Base-by-base conservation (phyloP, 2,797 vertebrate species). In the Pempheris klunzingeri region DNA sequence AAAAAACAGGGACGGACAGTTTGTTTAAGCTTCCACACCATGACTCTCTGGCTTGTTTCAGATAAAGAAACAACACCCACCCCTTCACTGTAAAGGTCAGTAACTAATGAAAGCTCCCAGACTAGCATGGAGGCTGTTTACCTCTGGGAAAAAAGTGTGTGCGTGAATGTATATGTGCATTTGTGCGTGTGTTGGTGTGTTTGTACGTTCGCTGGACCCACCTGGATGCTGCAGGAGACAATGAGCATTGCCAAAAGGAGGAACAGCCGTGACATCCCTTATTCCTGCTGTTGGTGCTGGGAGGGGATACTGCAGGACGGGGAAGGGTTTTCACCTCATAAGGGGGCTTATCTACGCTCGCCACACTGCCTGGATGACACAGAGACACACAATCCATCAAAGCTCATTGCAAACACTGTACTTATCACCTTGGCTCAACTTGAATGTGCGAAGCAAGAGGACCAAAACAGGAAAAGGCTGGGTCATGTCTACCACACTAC, bases 251-350 rank as follows among this genome's bases (percentile, higher is more conserved):
- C 91, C 88, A 93, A 85, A 88, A 96, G 92, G 64, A 96, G 87
- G 77, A 74, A 85, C 41, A 89, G 82, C 83, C 77, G 95, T 94
- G 93, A 96, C 97, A 98, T 98, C 91, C 94, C 96, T 96, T 91
- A 66, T 74, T 92, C 59, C 88, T 93, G 90, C 89, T 88, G 89
- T 79, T 76, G 92, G 68, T 82, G 87, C 78, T 81, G 87, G 84
- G 88, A 83, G 81, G 88, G 86, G 86, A 76, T 83, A 91, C 82
- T 88, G 91, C 87, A 85, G 88, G 84, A 82, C 60, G 67, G 70
- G 82, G 74, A 85, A 85, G 85, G 87, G 68, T 80, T 87, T 85
- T 93, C 94, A 94, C 92, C 89, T 93, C 94, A 95, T 93, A 92
- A 83, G 86, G 89, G 89, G 75, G 87, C 88, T 93, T 92, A 92